These are phyloP conservation scores for Anoncus sp. DNA, from an alignment of 2,888 invertebrate species.

Conservation along the genomic window DNA sequence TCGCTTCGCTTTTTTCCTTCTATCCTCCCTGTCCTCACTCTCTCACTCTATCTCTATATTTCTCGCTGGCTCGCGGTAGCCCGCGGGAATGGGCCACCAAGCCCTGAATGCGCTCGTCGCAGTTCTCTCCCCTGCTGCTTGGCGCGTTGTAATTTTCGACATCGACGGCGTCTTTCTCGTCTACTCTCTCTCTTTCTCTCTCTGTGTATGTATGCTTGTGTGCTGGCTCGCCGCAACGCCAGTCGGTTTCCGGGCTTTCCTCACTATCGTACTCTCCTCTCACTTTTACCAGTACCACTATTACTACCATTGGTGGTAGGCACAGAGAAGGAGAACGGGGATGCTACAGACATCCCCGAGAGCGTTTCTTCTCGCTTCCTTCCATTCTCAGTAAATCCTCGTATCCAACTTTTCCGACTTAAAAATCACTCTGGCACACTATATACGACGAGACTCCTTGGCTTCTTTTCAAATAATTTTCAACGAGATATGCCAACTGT, in stretches of 20 bases:
- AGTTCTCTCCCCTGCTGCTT: constrained; percentile 34
- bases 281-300: constrained; percentile 37
- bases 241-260: constrained; percentile 46
- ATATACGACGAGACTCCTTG: constrained; percentile 7
- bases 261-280: constrained; percentile 8
- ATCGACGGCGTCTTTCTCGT: constrained; percentile 47
- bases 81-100: constrained; percentile 60
- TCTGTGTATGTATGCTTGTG: constrained; percentile 9
- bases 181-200: neutral
- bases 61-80: constrained; percentile 45
- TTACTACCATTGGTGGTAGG: constrained; percentile 18
- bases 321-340: constrained; percentile 1
- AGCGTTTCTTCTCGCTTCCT: constrained; percentile 39
- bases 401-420: constrained; percentile 28
- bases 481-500: neutral
- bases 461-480: constrained; percentile 37
- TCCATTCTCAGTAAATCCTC: constrained; percentile 23
- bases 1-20: constrained; percentile 5
- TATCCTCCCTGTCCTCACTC: neutral
- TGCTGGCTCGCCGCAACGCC: constrained; percentile 39
- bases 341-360: constrained; percentile 14
- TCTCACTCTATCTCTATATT: constrained; percentile 8
- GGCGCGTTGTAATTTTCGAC: constrained; percentile 61
- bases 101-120: constrained; percentile 54
- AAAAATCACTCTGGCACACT: constrained; percentile 38